A percentile compares a stretch with the other conserved stretches of the same genome.
Conservation (phyloP, 2,888 invertebrate species). For the Steinernema scapterisci region DNA sequence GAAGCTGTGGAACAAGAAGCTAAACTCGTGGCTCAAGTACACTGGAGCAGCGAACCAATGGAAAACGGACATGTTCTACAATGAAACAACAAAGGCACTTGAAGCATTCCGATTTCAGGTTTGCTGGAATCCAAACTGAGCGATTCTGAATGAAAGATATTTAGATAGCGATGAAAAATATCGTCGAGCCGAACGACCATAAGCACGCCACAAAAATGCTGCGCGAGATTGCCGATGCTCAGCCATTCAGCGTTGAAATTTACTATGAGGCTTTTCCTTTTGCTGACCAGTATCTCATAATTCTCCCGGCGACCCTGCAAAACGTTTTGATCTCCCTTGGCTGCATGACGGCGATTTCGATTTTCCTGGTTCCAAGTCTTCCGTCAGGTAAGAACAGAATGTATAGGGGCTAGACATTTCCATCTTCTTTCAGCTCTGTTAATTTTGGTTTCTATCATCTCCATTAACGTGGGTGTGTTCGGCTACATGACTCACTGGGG, state of each 20-base stretch:
- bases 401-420: not conserved
- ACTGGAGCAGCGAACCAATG: constrained; percentile 64
- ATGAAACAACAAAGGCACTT: constrained; percentile 49
- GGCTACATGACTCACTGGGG: constrained; percentile 94
- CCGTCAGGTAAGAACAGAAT: constrained; percentile 52
- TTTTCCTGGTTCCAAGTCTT: constrained; percentile 81
- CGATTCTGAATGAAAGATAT: not conserved
- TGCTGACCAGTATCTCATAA: constrained; percentile 67
- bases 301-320: constrained; percentile 66
- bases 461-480: constrained; percentile 88
- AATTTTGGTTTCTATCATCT: constrained; percentile 91
- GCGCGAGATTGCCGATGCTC: constrained; percentile 60
- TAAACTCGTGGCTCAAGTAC: constrained; percentile 64
- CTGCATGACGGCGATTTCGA: constrained; percentile 90
- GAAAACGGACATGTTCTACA: constrained; percentile 60
- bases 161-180: constrained; percentile 64
- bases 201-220: constrained; percentile 59
- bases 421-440: constrained; percentile 77
- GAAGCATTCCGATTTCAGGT: constrained; percentile 61
- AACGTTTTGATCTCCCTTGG: constrained; percentile 79
- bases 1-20: constrained; percentile 60
- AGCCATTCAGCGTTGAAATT: constrained; percentile 56
- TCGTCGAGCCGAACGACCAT: constrained; percentile 66
- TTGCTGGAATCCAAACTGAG: not conserved
- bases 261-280: constrained; percentile 65